These are phyloP conservation scores for Microplitis demolitor DNA, from an alignment of 1,140 invertebrate genomes.

Conservation along the genomic window DNA sequence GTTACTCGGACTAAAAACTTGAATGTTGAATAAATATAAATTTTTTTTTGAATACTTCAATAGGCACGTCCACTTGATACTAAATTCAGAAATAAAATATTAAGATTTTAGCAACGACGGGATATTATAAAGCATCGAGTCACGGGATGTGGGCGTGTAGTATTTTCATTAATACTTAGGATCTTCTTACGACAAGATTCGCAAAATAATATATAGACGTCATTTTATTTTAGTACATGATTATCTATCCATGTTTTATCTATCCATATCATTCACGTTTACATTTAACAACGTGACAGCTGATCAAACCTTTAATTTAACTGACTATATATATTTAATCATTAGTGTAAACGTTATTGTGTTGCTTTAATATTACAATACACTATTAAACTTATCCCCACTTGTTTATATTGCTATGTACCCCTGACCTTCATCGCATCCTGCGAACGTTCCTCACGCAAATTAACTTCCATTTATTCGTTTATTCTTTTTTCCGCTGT, in stretches of 20 bases:
- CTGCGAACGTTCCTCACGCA: conserved; percentile 7
- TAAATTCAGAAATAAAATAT: neutral
- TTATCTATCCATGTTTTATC: too few relatives aligned
- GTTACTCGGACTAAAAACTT: neutral
- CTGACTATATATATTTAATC: too few relatives aligned
- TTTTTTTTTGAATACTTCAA: neutral
- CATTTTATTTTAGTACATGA: neutral
- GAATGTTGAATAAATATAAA: neutral
- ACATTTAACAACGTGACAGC: too few relatives aligned
- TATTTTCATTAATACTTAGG: conserved; percentile 3
- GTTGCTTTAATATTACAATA: neutral
- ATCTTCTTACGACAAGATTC: neutral
- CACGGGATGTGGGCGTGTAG: conserved; percentile 50
- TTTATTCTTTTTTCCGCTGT: neutral
- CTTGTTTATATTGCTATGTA: neutral
- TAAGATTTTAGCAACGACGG: neutral
- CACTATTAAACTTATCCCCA: neutral
- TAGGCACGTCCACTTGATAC: neutral
- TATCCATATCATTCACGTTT: too few relatives aligned
- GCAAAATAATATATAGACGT: neutral
- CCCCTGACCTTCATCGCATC: conserved; percentile 32
- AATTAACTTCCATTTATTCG: neutral
- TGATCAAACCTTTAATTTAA: too few relatives aligned
- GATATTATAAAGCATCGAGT: conserved; percentile 40
- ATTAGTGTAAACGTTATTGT: neutral